phyloP scores from a whole-genome alignment of 2,113 vertebrate species.

The Alosa alosa region DNA sequence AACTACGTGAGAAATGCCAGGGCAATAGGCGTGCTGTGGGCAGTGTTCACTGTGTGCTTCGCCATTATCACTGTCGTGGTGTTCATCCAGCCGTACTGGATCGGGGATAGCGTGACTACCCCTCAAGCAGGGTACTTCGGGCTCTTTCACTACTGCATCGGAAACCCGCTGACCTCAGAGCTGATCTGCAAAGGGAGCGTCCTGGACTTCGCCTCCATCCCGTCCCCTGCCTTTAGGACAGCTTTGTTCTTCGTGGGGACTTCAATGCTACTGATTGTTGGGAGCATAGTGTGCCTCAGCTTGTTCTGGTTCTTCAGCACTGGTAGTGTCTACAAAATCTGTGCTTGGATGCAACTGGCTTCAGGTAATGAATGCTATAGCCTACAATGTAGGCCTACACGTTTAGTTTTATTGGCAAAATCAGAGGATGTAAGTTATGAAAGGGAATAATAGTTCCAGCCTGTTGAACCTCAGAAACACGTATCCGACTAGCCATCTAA shows the following conservation, averaged over 20 bases:
- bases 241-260: constrained; percentile 92
- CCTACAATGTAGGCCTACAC: too few species aligned
- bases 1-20: constrained; percentile 94
- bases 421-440: too few species aligned
- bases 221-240: constrained; percentile 91
- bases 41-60: constrained; percentile 92
- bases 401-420: too few species aligned
- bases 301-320: constrained; percentile 94
- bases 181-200: constrained; percentile 89
- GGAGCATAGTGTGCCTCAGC: constrained; percentile 86
- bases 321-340: constrained; percentile 90
- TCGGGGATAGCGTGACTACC: constrained; percentile 92
- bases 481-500: too few species aligned
- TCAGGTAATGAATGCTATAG: constrained; percentile 71
- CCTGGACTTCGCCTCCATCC: constrained; percentile 88
- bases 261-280: constrained; percentile 89
- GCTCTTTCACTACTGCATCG: constrained; percentile 93
- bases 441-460: too few species aligned
- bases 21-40: constrained; percentile 93
- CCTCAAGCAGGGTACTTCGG: constrained; percentile 96
- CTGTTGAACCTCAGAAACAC: too few species aligned
- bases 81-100: constrained; percentile 98
- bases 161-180: constrained; percentile 90
- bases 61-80: constrained; percentile 87
- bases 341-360: constrained; percentile 94